Evolutionary conservation across 2,113 vertebrate species (phyloP).

Genomic region (Chelonoidis abingdonii): DNA sequence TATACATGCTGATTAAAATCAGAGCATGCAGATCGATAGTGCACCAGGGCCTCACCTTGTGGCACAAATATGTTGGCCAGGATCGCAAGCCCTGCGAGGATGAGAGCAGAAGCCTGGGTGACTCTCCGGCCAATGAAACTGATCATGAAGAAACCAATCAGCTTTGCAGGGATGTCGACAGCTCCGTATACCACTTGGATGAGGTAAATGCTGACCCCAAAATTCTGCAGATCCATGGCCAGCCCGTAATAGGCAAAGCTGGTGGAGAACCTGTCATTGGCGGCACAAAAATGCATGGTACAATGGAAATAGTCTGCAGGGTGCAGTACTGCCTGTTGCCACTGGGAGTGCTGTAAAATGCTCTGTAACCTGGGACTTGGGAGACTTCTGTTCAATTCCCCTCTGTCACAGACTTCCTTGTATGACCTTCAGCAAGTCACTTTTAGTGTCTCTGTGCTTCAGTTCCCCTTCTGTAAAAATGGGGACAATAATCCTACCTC

Average conservation of each 20-base stretch:
- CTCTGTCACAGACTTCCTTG: not conserved
- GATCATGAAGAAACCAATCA: constrained; percentile 78
- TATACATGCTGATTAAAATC: not conserved
- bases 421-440: not conserved
- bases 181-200: constrained; percentile 88
- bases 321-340: not conserved
- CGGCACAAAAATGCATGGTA: not conserved
- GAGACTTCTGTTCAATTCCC: not conserved
- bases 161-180: constrained; percentile 87
- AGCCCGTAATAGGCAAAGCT: constrained; percentile 91
- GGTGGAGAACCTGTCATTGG: constrained; percentile 79
- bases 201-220: constrained; percentile 87
- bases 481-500: not conserved
- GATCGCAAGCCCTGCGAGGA: constrained; percentile 81
- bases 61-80: constrained; percentile 86
- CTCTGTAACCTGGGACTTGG: not conserved
- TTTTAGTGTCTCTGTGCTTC: not conserved
- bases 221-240: constrained; percentile 90
- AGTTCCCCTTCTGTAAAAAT: not conserved
- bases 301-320: not conserved
- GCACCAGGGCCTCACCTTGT: constrained; percentile 73
- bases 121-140: constrained; percentile 82
- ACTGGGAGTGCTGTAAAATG: not conserved
- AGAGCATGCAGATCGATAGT: not conserved
- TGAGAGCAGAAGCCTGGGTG: constrained; percentile 81